phyloP scores from a whole-genome alignment of 1,140 invertebrate genomes.

The Trichogramma pretiosum region DNA sequence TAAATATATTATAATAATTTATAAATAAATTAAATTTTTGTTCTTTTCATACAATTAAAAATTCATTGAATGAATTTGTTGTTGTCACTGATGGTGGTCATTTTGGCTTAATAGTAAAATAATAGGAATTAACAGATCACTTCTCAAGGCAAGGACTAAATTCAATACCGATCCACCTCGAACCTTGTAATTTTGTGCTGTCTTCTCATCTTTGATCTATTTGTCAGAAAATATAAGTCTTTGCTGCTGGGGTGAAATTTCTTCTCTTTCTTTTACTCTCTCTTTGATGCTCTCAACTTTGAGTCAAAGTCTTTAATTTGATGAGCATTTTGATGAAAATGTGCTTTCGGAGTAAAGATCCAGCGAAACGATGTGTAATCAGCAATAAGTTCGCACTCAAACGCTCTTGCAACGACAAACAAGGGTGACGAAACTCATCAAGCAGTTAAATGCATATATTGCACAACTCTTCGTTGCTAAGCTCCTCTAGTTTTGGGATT shows the following conservation, averaged over 20 bases:
- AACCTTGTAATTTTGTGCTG: constrained; percentile 98
- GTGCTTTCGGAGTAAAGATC: too few relatives aligned
- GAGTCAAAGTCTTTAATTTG: constrained; percentile 91
- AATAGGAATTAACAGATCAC: constrained; percentile 46
- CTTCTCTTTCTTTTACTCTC: constrained; percentile 99
- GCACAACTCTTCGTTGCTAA: too few relatives aligned
- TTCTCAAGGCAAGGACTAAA: constrained; percentile 92
- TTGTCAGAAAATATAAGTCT: constrained; percentile 98
- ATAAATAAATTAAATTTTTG: too few relatives aligned
- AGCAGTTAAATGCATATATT: too few relatives aligned
- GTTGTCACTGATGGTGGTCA: too few relatives aligned
- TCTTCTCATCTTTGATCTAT: constrained; percentile 99
- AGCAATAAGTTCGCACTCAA: not conserved
- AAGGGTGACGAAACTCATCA: too few relatives aligned
- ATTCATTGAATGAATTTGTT: too few relatives aligned
- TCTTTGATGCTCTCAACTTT: constrained; percentile 99
- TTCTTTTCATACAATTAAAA: too few relatives aligned
- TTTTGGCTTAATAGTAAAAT: too few relatives aligned
- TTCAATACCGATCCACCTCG: constrained; percentile 99
- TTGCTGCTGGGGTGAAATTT: constrained; percentile 98
- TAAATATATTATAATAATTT: too few relatives aligned
- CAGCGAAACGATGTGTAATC: too few relatives aligned
- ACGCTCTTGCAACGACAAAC: not conserved
- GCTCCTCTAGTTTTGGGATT: too few relatives aligned
- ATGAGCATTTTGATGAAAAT: constrained; percentile 66